These are phyloP conservation scores for Cichladusa arquata DNA, from an alignment of 2,113 vertebrate genomes.

Conservation along the genomic window DNA sequence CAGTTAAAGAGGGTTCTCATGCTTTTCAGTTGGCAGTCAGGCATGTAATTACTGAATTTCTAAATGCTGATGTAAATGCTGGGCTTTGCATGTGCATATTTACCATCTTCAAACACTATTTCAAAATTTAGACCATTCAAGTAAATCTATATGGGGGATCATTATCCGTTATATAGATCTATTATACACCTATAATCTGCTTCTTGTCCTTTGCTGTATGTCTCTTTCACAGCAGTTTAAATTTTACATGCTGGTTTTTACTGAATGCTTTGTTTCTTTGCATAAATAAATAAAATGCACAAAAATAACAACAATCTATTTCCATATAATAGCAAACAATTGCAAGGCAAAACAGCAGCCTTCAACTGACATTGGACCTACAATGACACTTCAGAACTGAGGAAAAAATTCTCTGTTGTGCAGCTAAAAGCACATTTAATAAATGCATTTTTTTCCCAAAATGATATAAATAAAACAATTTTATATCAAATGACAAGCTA, in stretches of 20 bases:
- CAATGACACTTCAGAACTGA: background rate
- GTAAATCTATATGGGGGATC: background rate
- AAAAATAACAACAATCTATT: constrained; percentile 3
- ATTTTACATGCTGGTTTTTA: constrained; percentile 3
- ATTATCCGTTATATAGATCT: too few relatives aligned
- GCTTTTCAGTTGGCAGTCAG: background rate
- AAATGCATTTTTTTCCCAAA: background rate
- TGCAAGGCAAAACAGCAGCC: background rate
- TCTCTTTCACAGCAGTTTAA: background rate
- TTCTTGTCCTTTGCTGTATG: background rate
- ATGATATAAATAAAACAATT: background rate
- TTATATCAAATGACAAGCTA: background rate
- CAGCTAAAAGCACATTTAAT: background rate
- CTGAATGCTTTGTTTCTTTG: constrained; percentile 1
- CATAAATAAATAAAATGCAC: constrained; percentile 35
- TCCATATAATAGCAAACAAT: background rate
- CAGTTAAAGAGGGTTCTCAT: background rate
- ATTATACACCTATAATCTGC: background rate
- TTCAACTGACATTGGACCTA: background rate
- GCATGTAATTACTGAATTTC: constrained; percentile 32
- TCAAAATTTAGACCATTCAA: background rate
- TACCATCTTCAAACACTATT: background rate
- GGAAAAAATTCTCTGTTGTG: background rate
- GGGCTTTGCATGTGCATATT: background rate
- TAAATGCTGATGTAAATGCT: constrained; percentile 8